These are phyloP conservation scores for Ligdia adustata DNA, from an alignment of 2,888 invertebrate genomes.

Conservation along the genomic window DNA sequence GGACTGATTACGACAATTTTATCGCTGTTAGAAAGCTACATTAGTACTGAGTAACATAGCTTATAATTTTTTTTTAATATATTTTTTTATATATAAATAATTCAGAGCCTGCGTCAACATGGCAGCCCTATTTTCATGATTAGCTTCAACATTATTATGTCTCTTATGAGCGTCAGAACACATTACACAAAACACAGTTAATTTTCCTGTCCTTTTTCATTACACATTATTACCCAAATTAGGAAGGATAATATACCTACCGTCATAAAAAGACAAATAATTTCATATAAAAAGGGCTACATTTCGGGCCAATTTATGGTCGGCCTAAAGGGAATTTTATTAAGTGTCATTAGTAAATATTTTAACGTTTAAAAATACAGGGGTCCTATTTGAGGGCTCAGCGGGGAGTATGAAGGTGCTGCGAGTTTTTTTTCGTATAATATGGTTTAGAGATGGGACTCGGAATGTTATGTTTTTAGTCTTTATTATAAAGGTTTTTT, in stretches of 20 bases:
- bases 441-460: slow-evolving; percentile 21
- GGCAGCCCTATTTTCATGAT: background rate
- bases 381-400: slow-evolving; percentile 55
- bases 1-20: too few relatives aligned
- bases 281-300: slow-evolving; percentile 45
- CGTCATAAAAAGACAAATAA: slow-evolving; percentile 50
- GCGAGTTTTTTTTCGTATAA: slow-evolving; percentile 25
- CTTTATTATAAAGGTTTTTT: too few relatives aligned
- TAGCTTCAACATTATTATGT: too few relatives aligned
- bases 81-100: too few relatives aligned
- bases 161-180: slow-evolving; percentile 2
- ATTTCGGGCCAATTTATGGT: slow-evolving; percentile 52
- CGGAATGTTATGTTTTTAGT: too few relatives aligned
- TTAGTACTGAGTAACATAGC: too few relatives aligned
- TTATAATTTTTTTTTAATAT: too few relatives aligned
- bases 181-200: slow-evolving; percentile 25
- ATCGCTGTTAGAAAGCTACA: too few relatives aligned
- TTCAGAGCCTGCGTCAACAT: too few relatives aligned
- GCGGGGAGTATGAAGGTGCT: slow-evolving; percentile 51
- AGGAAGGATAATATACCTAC: slow-evolving; percentile 30
- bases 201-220: slow-evolving; percentile 31
- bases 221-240: slow-evolving; percentile 37
- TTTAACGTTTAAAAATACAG: slow-evolving; percentile 62
- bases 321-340: slow-evolving; percentile 67
- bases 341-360: slow-evolving; percentile 74